Evolutionary conservation across 2,888 invertebrate genomes (phyloP), one percentile per base, ranked within the genome.

Genomic region (Clivina fossor): DNA sequence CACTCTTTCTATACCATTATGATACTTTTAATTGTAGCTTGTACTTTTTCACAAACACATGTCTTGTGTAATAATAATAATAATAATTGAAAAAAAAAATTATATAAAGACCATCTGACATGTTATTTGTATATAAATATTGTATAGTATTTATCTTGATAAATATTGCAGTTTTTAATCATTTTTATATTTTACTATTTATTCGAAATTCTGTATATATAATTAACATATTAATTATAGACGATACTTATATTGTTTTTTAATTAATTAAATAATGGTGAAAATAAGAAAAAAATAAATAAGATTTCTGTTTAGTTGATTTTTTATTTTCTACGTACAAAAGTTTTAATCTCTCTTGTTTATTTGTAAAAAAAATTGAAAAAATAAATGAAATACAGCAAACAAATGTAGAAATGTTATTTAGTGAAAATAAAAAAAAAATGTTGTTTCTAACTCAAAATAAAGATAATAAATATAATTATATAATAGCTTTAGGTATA

Each of bases 1-100:
- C 60, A 58, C 62, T 60, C 60, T 64, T 61, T 63, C 61, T 61
- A 60, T 19, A 49, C 26, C 13, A 26, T 49, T 44, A 40, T 50
- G 33, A 41, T 38, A 15, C 18, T 38, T 15, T 33, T 18, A 18
- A 43, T 53, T 41, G 51, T 43, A 51, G 32, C 11, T 11, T 50
- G 50, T 50, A 50, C 50, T 32, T 51, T 41, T 51, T 30, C 20
- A 50, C 28, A 30, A 15, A 16, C n/a, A 51, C 40, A 49, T 49
- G 49, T 22, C 15, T n/a, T 28, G 33, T 44, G 15, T 47, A 22
- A 28, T 46, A n/a, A n/a, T n/a, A n/a, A n/a, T n/a, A n/a, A n/a
- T n/a, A n/a, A n/a, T n/a, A n/a, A n/a, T n/a, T n/a, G n/a, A n/a
- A n/a, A n/a, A n/a, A n/a, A n/a, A n/a, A n/a, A n/a, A n/a, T n/a